Evolutionary conservation across 2,797 vertebrate species (phyloP).

Genomic region (Enteromius unitaeniatus): DNA sequence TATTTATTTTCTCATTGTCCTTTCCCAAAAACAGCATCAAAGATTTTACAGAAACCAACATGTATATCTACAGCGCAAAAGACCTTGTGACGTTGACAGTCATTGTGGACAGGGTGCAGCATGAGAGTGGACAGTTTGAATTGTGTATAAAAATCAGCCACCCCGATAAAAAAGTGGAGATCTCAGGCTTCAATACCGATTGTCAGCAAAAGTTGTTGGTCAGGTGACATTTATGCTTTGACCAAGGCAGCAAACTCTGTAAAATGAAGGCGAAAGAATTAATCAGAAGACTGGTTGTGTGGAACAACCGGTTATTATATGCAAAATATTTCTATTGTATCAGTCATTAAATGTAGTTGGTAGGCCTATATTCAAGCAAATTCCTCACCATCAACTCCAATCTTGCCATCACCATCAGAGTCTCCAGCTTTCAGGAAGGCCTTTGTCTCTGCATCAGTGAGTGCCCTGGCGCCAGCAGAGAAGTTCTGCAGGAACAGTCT

Average conservation of each 20-base stretch:
- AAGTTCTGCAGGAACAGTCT: conserved; percentile 75
- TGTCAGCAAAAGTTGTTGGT: conserved; percentile 74
- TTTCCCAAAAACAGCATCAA: conserved; percentile 79
- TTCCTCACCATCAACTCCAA: conserved; percentile 68
- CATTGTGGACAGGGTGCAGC: conserved; percentile 73
- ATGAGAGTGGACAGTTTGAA: conserved; percentile 66
- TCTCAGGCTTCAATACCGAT: conserved; percentile 79
- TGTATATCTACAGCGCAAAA: conserved; percentile 75
- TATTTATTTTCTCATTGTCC: conserved; percentile 77
- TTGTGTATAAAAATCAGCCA: conserved; percentile 79
- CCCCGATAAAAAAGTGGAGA: conserved; percentile 58
- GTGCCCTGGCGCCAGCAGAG: conserved; percentile 67
- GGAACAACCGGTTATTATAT: neutral
- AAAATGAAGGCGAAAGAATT: conserved; percentile 38
- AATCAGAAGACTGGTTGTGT: neutral
- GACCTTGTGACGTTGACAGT: conserved; percentile 77
- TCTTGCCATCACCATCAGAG: conserved; percentile 71
- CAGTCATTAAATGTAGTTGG: neutral
- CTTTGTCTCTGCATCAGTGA: conserved; percentile 72
- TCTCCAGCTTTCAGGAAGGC: conserved; percentile 70
- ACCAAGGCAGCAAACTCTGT: conserved; percentile 78
- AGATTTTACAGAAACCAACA: conserved; percentile 78
- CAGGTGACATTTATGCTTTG: conserved; percentile 74
- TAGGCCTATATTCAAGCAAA: neutral
- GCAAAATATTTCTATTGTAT: neutral